Percentiles rank a stretch among this genome's conserved stretches.
Conservation (phyloP, 53 echinoderm and acorn worm genomes). For the Crossaster papposus region DNA sequence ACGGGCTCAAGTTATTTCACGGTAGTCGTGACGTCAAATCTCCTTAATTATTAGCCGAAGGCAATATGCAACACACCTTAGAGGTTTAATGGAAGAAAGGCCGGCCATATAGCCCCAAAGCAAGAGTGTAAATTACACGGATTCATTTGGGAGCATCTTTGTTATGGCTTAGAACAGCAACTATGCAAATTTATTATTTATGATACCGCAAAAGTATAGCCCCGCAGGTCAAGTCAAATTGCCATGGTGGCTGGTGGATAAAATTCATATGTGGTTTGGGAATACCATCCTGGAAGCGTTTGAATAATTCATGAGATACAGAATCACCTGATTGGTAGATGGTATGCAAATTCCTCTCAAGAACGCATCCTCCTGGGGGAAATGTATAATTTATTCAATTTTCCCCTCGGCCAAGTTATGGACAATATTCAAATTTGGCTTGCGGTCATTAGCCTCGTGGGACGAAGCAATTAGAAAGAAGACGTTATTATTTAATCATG, state of each 20-base stretch:
- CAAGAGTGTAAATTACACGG: constrained; percentile 5
- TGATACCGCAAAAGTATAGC: neutral
- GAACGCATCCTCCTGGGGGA: neutral
- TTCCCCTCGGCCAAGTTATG: neutral
- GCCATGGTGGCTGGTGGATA: neutral
- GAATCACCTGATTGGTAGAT: constrained; percentile 17
- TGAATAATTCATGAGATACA: constrained; percentile 21
- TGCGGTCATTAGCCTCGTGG: constrained; percentile 5
- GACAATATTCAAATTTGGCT: constrained; percentile 36
- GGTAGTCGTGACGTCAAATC: neutral
- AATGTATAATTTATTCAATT: neutral
- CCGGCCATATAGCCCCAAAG: neutral
- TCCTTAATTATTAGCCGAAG: constrained; percentile 2
- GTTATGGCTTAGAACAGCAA: neutral
- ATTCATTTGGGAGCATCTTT: neutral
- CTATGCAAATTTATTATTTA: constrained; percentile 5
- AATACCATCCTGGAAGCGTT: neutral
- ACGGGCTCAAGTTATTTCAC: neutral
- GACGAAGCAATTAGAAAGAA: constrained; percentile 24
- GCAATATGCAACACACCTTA: neutral
- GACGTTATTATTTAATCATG: constrained; percentile 31
- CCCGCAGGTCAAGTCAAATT: neutral
- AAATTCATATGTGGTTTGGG: neutral
- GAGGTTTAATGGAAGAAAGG: constrained; percentile 10
- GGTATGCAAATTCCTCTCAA: constrained; percentile 21